Evolutionary conservation across 2,113 vertebrate species (phyloP).

Genomic region (Geococcyx californianus): DNA sequence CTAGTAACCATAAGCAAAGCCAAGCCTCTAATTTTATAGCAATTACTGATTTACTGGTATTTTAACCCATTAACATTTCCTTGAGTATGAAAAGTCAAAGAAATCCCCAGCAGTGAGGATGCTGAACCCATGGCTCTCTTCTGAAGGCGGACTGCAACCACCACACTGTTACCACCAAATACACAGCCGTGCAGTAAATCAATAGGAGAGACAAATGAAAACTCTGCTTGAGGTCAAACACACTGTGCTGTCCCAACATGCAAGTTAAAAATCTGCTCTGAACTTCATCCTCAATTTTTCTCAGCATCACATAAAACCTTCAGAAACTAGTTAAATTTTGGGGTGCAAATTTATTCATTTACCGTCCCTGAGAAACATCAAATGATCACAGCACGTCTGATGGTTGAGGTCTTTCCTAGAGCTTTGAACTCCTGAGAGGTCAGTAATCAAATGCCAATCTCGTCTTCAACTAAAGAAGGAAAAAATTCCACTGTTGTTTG

Average conservation of each 20-base stretch:
- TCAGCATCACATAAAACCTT: neutral
- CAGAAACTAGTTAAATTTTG: neutral
- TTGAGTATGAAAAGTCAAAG: neutral
- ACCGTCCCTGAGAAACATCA: neutral
- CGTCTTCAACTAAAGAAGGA: neutral
- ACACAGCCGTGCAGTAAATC: neutral
- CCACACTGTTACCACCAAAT: neutral
- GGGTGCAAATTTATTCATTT: neutral
- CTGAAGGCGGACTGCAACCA: neutral
- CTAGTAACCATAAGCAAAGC: neutral
- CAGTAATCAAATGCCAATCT: neutral
- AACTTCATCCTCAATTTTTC: neutral
- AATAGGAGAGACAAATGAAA: neutral
- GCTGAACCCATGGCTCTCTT: neutral
- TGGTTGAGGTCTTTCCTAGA: neutral
- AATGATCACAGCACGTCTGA: neutral
- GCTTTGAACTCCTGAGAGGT: conserved; percentile 14
- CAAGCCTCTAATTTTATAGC: neutral
- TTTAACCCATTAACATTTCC: neutral
- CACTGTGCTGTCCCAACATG: neutral
- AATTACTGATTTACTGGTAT: neutral
- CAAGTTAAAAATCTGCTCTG: neutral
- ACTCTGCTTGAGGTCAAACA: neutral
- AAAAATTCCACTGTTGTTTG: conserved; percentile 1
- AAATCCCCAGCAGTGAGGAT: neutral